Base-by-base conservation (phyloP, 2,888 invertebrate species). In the Myathropa florea region DNA sequence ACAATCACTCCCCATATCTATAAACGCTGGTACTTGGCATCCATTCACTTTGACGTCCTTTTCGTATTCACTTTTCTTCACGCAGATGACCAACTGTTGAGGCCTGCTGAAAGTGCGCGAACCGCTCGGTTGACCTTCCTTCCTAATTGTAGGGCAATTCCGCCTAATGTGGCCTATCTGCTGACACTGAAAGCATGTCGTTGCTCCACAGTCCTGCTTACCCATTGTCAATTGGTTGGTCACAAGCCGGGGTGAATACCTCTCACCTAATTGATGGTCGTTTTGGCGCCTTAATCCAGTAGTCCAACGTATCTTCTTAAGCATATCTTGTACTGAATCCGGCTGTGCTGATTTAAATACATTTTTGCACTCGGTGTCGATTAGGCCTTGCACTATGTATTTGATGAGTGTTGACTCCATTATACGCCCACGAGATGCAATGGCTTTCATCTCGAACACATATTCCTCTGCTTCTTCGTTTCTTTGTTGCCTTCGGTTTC, bases 1-100 rank as follows among this genome's bases (percentile, higher is more conserved):
- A 14, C 39, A 59, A 21, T 60, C 71, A 28, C 63, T 72, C 4
- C 63, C 71, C 60, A 71, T 26, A 39, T 60, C 60, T 24, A 71
- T 71, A n/a, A 71, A 71, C 12, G 39, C 71, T 24, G 23, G 24
- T 14, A 71, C 39, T 30, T 71, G n/a, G 39, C 33, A 14, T 14
- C 60, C 59, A 57, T 70, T 71, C 14, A 71, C 59, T 59, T 71
- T 33, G 14, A 59, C 28, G 57, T 71, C 55, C 30, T 71, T 71
- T 3, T 30, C 23, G 21, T 36, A 36, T n/a, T 39, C 28, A n/a
- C 26, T 53, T 53, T 53, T 46, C 53, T 53, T n/a, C 53, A 53
- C 53, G n/a, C 53, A 53, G 28, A 67, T 55, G 24, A 67, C 28
- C 53, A 67, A 26, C 24, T 53, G n/a, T 7, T 28, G 67, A 9